A percentile compares a stretch with the other conserved stretches of the same genome.
These are phyloP conservation scores for Polyergus mexicanus DNA, from an alignment of 1,140 invertebrate species.

Conservation along the genomic window DNA sequence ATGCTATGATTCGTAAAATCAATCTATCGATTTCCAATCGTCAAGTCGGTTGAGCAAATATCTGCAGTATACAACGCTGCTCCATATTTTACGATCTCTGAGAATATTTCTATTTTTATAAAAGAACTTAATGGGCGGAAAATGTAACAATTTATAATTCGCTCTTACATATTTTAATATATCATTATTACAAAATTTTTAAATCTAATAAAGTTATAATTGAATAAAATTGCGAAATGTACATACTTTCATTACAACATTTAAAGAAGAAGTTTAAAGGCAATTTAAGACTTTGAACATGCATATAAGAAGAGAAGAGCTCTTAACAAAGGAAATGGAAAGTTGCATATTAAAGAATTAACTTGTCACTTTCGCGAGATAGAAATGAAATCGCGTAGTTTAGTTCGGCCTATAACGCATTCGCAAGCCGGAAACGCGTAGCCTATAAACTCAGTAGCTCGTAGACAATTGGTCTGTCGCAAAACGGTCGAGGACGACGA, in stretches of 20 bases:
- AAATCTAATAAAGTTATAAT: neutral
- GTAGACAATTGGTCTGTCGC: constrained; percentile 76
- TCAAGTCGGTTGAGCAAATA: neutral
- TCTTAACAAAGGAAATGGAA: constrained; percentile 9
- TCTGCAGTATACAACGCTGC: neutral
- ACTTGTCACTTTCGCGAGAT: constrained; percentile 38
- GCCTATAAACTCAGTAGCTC: constrained; percentile 74
- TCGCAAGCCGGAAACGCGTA: constrained; percentile 70
- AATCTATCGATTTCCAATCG: constrained; percentile 39
- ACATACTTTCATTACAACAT: neutral
- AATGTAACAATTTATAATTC: constrained; percentile 6
- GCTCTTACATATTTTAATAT: neutral
- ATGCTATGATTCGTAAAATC: constrained; percentile 39
- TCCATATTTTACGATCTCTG: neutral
- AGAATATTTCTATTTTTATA: constrained; percentile 16
- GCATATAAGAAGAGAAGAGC: neutral
- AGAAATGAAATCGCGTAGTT: constrained; percentile 42
- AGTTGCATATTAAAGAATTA: neutral
- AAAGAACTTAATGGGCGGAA: neutral
- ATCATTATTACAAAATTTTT: neutral
- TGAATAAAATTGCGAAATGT: neutral
- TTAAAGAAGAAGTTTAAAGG: neutral
- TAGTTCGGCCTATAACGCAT: constrained; percentile 30
- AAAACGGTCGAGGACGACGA: constrained; percentile 56
- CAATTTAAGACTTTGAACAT: neutral